Evolutionary conservation across 2,888 invertebrate genomes (phyloP), one percentile per base, ranked within the genome.

Genomic region (Eilema griseolum): DNA sequence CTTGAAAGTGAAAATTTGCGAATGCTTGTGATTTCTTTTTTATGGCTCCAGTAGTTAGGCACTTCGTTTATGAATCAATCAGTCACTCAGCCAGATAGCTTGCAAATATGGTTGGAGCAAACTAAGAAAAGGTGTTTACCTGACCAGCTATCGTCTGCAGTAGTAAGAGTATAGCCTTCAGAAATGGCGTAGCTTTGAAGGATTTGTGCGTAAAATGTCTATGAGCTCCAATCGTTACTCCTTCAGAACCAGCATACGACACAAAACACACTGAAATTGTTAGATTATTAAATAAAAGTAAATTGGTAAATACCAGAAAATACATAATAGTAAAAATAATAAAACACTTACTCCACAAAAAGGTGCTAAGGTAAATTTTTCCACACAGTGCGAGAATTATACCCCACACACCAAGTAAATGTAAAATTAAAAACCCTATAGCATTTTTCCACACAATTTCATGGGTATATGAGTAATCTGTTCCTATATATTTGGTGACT

Each of bases 221-320:
- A 86, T 98, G 98, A 2, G 98, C 97, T n/a, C 98, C 98, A 71
- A 98, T 97, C n/a, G 98, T 98, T 0, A 98, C 96, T 8, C 98
- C 98, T 87, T 96, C 93, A 0, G 95, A 92, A 28, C 92, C 89
- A 4, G 85, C 23, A 26, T 74, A 74, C 5, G 64, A 10, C 10
- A 80, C 26, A 33, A 65, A 66, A 4, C 75, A 0, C 14, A 59
- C 83, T 83, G 74, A 69, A 84, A 83, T 57, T 11, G 16, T 12
- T 26, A 59, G 26, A 8, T 28, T 4, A 26, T 24, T 12, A 57
- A 2, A 24, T 14, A 57, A 57, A 24, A 11, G 12, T 14, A 26
- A 14, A 20, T 61, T 2, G n/a, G 1, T 28, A 26, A 60, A 26
- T 16, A 41, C 14, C 4, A 16, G 4, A 41, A 46, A 20, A 46